Conservation (phyloP, 2,797 vertebrate genomes). For the Fistularia tabacaria region DNA sequence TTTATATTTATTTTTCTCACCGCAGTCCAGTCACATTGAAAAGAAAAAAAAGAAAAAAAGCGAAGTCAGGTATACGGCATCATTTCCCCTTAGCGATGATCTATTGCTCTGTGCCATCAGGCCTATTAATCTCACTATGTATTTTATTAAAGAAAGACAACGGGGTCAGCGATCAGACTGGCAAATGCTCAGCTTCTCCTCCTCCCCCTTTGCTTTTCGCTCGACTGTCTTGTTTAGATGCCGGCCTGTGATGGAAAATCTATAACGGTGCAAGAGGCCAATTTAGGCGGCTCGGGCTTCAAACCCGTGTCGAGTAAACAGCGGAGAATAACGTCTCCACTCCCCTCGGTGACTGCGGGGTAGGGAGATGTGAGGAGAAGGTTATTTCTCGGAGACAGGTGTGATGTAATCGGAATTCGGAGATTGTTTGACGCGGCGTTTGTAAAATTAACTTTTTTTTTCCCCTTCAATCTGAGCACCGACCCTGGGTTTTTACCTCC, state of each 20-base stretch:
- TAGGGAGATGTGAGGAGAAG: slow-evolving; percentile 46
- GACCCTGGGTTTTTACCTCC: too few relatives aligned
- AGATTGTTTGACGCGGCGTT: slow-evolving; percentile 1
- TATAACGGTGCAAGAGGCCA: slow-evolving; percentile 72
- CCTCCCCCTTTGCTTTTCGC: slow-evolving; percentile 33
- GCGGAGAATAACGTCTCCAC: slow-evolving; percentile 55
- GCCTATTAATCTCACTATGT: slow-evolving; percentile 72
- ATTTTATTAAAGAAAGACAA: slow-evolving; percentile 71
- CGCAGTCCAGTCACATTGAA: slow-evolving; percentile 32
- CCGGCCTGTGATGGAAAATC: slow-evolving; percentile 74
- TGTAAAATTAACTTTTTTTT: not conserved
- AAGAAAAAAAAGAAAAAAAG: slow-evolving; percentile 37
- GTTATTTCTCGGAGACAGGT: slow-evolving; percentile 43
- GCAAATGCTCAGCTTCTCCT: slow-evolving; percentile 32
- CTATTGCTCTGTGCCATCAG: slow-evolving; percentile 48
- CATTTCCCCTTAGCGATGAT: slow-evolving; percentile 36
- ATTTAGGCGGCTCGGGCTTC: slow-evolving; percentile 71
- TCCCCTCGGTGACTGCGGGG: slow-evolving; percentile 63
- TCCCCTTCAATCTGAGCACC: too few relatives aligned
- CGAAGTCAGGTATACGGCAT: slow-evolving; percentile 42
- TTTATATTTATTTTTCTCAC: slow-evolving; percentile 35
- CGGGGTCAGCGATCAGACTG: slow-evolving; percentile 58
- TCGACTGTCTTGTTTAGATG: slow-evolving; percentile 72
- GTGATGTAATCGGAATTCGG: slow-evolving; percentile 20
- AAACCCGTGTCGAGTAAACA: slow-evolving; percentile 65